Percentiles rank a stretch among this genome's conserved stretches.
These are phyloP conservation scores for Muntiacus reevesi DNA, from an alignment of 2,113 vertebrate species.

Conservation along the genomic window DNA sequence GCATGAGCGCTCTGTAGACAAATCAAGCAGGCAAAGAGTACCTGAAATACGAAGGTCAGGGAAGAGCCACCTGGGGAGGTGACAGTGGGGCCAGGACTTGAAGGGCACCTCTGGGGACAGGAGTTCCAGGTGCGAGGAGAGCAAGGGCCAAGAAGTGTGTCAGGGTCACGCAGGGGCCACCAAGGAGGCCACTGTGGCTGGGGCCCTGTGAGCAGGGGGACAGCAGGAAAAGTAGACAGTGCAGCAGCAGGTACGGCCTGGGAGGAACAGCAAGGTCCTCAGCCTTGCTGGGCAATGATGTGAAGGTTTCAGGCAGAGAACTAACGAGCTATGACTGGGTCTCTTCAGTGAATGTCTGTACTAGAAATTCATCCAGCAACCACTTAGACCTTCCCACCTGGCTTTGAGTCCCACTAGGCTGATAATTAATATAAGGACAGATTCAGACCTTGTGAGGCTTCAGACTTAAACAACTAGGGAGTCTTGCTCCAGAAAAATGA, in stretches of 20 bases:
- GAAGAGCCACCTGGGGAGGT: background rate
- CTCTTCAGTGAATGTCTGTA: background rate
- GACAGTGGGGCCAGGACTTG: background rate
- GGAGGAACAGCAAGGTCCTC: background rate
- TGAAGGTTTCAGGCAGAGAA: background rate
- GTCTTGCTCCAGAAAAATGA: background rate
- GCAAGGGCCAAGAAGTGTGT: background rate
- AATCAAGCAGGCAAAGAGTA: background rate
- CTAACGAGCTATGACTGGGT: background rate
- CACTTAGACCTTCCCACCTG: background rate
- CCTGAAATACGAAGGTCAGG: background rate
- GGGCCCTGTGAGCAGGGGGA: fast-evolving
- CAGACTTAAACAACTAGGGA: too few species aligned
- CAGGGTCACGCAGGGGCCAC: background rate
- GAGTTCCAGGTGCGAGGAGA: background rate
- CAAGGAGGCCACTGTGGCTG: too few species aligned
- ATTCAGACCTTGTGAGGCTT: background rate
- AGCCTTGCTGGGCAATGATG: background rate
- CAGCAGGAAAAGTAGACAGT: background rate
- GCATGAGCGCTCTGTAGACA: background rate
- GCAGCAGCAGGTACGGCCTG: fast-evolving
- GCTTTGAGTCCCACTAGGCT: background rate
- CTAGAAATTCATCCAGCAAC: background rate
- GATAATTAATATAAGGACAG: background rate
- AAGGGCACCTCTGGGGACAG: background rate